A percentile compares a stretch with the other conserved stretches of the same genome.
Evolutionary conservation across 2,797 vertebrate species (phyloP).

Genomic region (Hippopotamyrus pictus): DNA sequence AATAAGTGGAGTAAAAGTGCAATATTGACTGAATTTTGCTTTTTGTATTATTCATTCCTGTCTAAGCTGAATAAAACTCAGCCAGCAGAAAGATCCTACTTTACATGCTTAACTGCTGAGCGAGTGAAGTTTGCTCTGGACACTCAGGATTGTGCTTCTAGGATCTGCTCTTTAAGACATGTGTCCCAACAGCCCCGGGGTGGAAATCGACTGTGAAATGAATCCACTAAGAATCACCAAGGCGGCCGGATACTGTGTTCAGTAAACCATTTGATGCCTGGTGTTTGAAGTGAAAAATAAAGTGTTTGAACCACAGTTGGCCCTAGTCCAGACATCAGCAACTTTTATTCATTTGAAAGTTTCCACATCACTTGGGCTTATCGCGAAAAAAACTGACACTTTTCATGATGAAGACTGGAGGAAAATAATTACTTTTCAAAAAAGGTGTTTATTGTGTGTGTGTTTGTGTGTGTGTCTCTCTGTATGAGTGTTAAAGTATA

Average conservation of each 20-base stretch:
- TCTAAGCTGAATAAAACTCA: not conserved
- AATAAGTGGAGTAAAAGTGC: not conserved
- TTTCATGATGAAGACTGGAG: not conserved
- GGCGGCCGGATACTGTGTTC: conserved; percentile 39
- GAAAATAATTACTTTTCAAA: not conserved
- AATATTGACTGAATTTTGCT: not conserved
- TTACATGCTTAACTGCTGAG: not conserved
- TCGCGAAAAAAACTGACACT: not conserved
- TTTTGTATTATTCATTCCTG: not conserved
- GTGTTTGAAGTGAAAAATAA: conserved; percentile 31
- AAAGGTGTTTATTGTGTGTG: not conserved
- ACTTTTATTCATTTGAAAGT: not conserved
- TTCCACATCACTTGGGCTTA: not conserved
- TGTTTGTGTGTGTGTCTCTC: not conserved
- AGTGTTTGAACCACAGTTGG: conserved; percentile 15
- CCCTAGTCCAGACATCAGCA: conserved; percentile 13
- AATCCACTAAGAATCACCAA: conserved; percentile 44
- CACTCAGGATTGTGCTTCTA: conserved; percentile 22
- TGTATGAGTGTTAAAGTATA: not conserved
- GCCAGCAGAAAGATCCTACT: not conserved
- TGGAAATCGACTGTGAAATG: conserved; percentile 47
- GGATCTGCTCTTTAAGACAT: conserved; percentile 35
- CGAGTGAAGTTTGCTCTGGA: conserved; percentile 12
- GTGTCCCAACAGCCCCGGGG: conserved; percentile 27
- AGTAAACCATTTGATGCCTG: conserved; percentile 34